Evolutionary conservation across 1,140 invertebrate species (phyloP), one percentile per base, ranked within the genome.

Genomic region (Lordiphosa mommai): DNA sequence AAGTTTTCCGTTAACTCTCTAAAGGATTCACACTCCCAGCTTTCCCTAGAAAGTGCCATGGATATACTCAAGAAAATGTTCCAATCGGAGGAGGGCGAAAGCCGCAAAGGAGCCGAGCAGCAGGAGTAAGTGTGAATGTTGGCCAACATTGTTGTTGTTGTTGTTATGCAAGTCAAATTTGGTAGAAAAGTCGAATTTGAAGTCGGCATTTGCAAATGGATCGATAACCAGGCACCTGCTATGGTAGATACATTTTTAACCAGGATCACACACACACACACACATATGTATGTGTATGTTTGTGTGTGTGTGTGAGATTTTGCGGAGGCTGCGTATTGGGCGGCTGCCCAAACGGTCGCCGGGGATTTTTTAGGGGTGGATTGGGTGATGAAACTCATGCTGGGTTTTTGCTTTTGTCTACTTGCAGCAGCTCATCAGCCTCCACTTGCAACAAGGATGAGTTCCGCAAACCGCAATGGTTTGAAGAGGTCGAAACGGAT

Each of bases 51-150:
- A 38, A 49, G 13, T 36, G 50, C 41, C 40, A 88, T 88, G 86
- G 86, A 88, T 72, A 79, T 88, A 50, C 66, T 88, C 13, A 86
- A 72, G 72, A 88, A 88, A 86, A 88, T 88, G 86, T 88, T 88
- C 61, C 61, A 87, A 64, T 68, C 71, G 41, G 66, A 70, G 58
- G 53, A 70, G 7, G 50, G 68, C 40, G 20, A 23, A 43, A 23
- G 40, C 40, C 40, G 40, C 17, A 43, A 43, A 82, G 47, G 68
- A 82, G 57, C 56, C 43, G 68, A 82, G 57, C 55, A 66, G 56
- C 58, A 68, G 37, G 80, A 87, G 86, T 88, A 65, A 88, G 86
- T 88, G 27, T 27, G 27, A 4, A 29, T 8, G 10, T 27, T 27
- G 23, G 23, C 10, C 4, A 29, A 13, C 48, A 6, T 10, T 1